Evolutionary conservation across 2,113 vertebrate genomes (phyloP), one percentile per base, ranked within the genome.

Genomic region (Cyanoderma ruficeps): DNA sequence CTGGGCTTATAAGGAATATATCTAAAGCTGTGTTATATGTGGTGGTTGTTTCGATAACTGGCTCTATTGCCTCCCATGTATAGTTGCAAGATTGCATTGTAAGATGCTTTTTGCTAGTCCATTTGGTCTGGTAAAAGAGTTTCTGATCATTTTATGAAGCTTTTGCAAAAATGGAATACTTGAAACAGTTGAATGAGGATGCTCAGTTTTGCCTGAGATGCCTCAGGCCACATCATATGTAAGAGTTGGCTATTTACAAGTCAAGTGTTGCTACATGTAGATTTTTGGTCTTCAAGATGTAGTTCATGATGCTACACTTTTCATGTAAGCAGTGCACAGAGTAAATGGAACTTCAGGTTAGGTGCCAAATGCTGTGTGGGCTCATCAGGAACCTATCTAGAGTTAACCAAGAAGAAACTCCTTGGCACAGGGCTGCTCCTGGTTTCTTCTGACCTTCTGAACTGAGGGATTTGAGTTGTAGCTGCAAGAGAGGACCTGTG

Each of bases 151-250:
- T 83, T 90, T 41, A 13, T 56, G 35, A 42, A 72, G 35, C 50
- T 80, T 93, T 77, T 86, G 28, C 11, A 80, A 57, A 89, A 90
- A 37, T 30, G 6, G 6, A 13, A 5, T 83, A 15, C 24, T 85
- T 72, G 27, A 64, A 84, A 23, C 11, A 23, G 8, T 64, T 71
- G 57, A 79, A 69, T 70, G 67, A 64, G 21, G 44, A 28, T 71
- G 35, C 27, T 82, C 7, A 13, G 16, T 55, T 89, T 91, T 87
- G 27, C 11, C 30, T 81, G 64, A 83, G 60, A 30, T 60, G 11
- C 15, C 42, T 80, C 42, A 78, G 46, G 42, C 18, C 13, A 5
- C 9, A 3, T 61, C 0, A 0, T 33, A 1, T 72, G 10, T 55
- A 65, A 65, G 17, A 77, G 16, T 1, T 69, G n/a, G 13, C 13